These are phyloP conservation scores for Halcyon badia DNA, from an alignment of 2,797 vertebrate genomes.

Conservation along the genomic window DNA sequence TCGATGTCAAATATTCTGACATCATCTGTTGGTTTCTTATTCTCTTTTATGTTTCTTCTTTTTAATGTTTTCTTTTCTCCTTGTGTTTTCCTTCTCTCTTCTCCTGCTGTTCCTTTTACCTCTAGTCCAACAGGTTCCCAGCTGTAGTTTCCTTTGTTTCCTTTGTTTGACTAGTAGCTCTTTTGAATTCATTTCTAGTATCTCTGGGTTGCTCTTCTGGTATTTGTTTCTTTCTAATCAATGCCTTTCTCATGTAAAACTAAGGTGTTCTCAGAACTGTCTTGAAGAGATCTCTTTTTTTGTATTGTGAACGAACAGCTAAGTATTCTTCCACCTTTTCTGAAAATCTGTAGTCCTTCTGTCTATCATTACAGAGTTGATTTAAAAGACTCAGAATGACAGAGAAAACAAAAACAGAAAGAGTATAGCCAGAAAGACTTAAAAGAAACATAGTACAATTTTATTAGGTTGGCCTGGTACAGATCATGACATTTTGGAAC, in stretches of 20 bases:
- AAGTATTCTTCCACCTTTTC: slow-evolving; percentile 28
- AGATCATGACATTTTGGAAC: background rate
- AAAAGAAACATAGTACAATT: background rate
- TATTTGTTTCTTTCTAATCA: slow-evolving; percentile 70
- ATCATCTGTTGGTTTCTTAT: slow-evolving; percentile 63
- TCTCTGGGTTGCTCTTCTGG: slow-evolving; percentile 38
- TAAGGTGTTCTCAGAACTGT: slow-evolving; percentile 23
- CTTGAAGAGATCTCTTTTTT: background rate
- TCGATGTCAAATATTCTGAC: slow-evolving; percentile 62
- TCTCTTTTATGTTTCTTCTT: slow-evolving; percentile 70
- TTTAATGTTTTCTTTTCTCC: slow-evolving; percentile 43
- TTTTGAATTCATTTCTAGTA: slow-evolving; percentile 46
- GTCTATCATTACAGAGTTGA: slow-evolving; percentile 10
- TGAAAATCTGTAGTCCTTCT: slow-evolving; percentile 15
- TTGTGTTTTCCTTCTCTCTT: slow-evolving; percentile 60
- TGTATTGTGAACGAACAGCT: slow-evolving; percentile 46
- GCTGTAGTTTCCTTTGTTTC: slow-evolving; percentile 72
- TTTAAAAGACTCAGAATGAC: slow-evolving; percentile 25
- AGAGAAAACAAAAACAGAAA: slow-evolving; percentile 3
- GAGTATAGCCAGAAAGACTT: background rate
- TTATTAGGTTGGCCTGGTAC: background rate
- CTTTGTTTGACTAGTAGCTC: slow-evolving; percentile 54
- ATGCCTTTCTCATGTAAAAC: slow-evolving; percentile 65
- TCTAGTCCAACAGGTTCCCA: slow-evolving; percentile 68
- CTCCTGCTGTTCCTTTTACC: slow-evolving; percentile 74